phyloP scores from a whole-genome alignment of 1,140 invertebrate genomes.

The Psilanteris sp. region DNA sequence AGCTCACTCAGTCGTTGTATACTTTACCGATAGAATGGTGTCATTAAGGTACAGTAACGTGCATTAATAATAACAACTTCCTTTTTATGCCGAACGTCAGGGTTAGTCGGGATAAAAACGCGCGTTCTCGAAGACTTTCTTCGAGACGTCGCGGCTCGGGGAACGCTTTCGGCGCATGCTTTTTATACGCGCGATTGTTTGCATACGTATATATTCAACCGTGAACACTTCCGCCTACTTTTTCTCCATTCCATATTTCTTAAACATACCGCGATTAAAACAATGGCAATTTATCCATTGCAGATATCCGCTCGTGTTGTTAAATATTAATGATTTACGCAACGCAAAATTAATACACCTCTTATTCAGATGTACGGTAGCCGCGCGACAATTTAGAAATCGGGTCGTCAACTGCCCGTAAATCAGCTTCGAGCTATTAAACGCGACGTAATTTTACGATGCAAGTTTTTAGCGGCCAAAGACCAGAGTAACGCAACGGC shows the following conservation, averaged over 20 bases:
- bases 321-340: conserved; percentile 67
- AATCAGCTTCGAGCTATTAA: conserved; percentile 70
- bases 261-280: conserved; percentile 57
- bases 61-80: conserved; percentile 53
- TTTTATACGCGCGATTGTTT: conserved; percentile 48
- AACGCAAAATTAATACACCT: conserved; percentile 63
- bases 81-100: conserved; percentile 36
- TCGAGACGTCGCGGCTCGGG: conserved; percentile 23
- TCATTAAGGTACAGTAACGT: conserved; percentile 49
- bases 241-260: conserved; percentile 62
- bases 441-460: conserved; percentile 67
- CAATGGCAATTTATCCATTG: conserved; percentile 63
- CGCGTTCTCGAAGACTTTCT: conserved; percentile 35
- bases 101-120: conserved; percentile 17
- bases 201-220: conserved; percentile 60
- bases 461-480: conserved; percentile 63
- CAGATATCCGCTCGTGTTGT: conserved; percentile 63
- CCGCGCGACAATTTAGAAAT: conserved; percentile 66
- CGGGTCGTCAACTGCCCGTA: conserved; percentile 65
- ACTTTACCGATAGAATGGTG: conserved; percentile 39
- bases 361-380: conserved; percentile 47
- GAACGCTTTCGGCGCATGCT: conserved; percentile 30
- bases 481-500: conserved; percentile 39
- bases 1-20: conserved; percentile 40
- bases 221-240: conserved; percentile 61